These are phyloP conservation scores for Hoplias malabaricus DNA, from an alignment of 2,113 vertebrate genomes.

Conservation along the genomic window DNA sequence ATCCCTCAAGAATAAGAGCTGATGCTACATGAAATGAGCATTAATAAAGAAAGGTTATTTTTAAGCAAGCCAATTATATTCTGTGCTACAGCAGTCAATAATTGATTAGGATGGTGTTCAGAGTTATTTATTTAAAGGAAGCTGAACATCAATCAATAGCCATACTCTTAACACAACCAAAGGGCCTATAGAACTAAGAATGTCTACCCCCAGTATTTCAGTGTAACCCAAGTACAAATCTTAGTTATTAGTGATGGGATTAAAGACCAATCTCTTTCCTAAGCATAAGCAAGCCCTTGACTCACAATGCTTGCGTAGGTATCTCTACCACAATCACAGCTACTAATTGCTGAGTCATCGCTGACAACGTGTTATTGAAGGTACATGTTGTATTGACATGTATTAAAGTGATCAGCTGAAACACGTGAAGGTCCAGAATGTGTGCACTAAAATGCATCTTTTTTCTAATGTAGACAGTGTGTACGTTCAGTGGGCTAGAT, in stretches of 20 bases:
- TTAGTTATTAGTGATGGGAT: not conserved
- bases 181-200: conserved; percentile 6
- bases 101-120: not conserved
- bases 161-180: not conserved
- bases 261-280: not conserved
- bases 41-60: not conserved
- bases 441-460: not conserved
- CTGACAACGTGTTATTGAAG: no score
- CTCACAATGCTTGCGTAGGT: not conserved
- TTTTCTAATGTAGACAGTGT: not conserved
- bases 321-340: not conserved
- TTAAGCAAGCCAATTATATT: not conserved
- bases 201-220: not conserved
- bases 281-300: not conserved
- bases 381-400: not conserved
- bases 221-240: not conserved
- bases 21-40: not conserved
- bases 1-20: not conserved
- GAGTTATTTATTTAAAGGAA: conserved; percentile 38
- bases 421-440: not conserved
- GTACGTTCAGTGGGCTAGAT: not conserved
- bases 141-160: conserved; percentile 38
- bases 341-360: conserved; percentile 4
- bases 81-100: not conserved
- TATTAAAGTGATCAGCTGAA: not conserved